Conservation (phyloP, 2,797 vertebrate species). For the Coilia nasus region DNA sequence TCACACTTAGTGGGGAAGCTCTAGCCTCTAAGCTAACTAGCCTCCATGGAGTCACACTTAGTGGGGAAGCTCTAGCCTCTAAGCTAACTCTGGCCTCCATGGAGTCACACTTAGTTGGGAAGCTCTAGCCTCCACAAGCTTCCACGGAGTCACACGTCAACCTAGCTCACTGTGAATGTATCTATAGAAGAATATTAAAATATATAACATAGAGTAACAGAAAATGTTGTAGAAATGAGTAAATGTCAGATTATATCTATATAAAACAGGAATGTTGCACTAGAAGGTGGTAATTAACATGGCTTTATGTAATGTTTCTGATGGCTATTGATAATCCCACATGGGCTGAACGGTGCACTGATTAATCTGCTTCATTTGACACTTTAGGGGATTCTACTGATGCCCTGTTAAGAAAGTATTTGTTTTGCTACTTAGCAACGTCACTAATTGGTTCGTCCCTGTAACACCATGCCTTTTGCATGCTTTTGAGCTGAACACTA, state of each 20-base stretch:
- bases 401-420: slow-evolving; percentile 7
- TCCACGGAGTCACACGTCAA: background rate
- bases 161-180: background rate
- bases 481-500: background rate
- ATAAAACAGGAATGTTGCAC: slow-evolving; percentile 19
- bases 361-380: background rate
- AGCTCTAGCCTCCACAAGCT: slow-evolving; percentile 45
- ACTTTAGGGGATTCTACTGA: background rate
- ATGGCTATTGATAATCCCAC: slow-evolving; percentile 6
- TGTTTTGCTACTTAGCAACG: background rate
- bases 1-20: too few species aligned
- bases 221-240: background rate
- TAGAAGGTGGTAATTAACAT: slow-evolving; percentile 15
- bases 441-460: background rate
- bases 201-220: background rate
- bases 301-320: background rate
- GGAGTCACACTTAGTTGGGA: slow-evolving; percentile 61
- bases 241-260: background rate
- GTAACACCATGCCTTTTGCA: background rate
- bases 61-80: too few species aligned
- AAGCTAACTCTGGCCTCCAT: too few species aligned
- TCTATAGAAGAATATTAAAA: background rate
- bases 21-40: too few species aligned
- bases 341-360: slow-evolving; percentile 11
- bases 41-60: too few species aligned